Percentiles rank a stretch among this genome's conserved stretches.
These are phyloP conservation scores for Ashinkailepas kermadecensis DNA, from an alignment of 2,888 invertebrate genomes.

Conservation along the genomic window DNA sequence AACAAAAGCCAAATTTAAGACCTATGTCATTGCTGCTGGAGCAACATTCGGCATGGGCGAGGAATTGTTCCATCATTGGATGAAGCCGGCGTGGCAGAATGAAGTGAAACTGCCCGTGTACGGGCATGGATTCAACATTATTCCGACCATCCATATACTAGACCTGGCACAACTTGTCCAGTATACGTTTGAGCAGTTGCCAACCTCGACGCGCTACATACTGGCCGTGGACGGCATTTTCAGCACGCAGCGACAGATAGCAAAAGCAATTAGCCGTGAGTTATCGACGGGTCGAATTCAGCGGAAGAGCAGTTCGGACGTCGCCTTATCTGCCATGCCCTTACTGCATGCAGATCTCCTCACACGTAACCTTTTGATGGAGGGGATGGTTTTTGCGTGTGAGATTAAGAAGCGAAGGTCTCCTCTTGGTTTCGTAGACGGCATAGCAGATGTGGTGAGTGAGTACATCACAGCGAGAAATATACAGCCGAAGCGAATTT, in stretches of 20 bases:
- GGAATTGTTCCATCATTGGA: conserved; percentile 54
- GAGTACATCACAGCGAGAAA: conserved; percentile 28
- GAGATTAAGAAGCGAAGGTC: conserved; percentile 32
- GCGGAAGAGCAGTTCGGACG: conserved; percentile 50
- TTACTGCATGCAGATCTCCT: conserved; percentile 35
- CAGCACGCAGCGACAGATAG: conserved; percentile 50
- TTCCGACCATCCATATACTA: conserved; percentile 56
- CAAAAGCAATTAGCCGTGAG: conserved; percentile 49
- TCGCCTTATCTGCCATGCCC: conserved; percentile 27
- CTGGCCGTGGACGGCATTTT: conserved; percentile 56
- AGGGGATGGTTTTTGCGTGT: conserved; percentile 33
- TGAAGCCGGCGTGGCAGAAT: conserved; percentile 59
- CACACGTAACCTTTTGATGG: conserved; percentile 33
- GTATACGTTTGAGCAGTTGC: not conserved
- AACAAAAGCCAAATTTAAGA: conserved; percentile 38
- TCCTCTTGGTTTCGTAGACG: conserved; percentile 28
- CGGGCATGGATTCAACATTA: conserved; percentile 50
- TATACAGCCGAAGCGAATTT: conserved; percentile 49
- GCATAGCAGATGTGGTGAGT: conserved; percentile 26
- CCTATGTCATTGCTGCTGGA: conserved; percentile 53
- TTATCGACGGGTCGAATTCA: conserved; percentile 52
- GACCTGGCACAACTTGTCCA: conserved; percentile 48
- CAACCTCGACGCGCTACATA: conserved; percentile 48
- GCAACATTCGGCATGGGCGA: conserved; percentile 57
- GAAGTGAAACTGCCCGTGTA: conserved; percentile 53